Base-by-base conservation (phyloP, 2,113 vertebrate genomes). In the Syngnathus floridae region DNA sequence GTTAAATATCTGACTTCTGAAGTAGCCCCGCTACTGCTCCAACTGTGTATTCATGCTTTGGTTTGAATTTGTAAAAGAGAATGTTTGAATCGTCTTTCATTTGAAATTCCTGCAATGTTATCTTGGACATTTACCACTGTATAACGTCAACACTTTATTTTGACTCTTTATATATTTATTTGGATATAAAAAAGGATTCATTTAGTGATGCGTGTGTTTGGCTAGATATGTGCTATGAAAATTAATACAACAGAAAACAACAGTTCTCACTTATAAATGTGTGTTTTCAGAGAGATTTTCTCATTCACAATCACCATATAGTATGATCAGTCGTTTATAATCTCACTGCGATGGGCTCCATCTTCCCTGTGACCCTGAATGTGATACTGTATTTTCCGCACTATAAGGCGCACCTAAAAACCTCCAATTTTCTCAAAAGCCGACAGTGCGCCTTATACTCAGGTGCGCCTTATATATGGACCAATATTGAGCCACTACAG, bases 1-100 rank as follows among this genome's bases (percentile, higher is more conserved):
- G 61, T 36, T 73, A 51, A 41, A 58, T 67, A 51, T 8, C 41
- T 11, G 54, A 56, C 56, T 63, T 72, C 54, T 49, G 78, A 65
- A 73, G 72, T 6, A 48, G 62, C 61, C 41, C 71, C 51, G 73
- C 46, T 71, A 40, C 70, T 70, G 56, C 58, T 69, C 64, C 26
- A 64, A 41, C 62, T 55, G 70, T 68, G 76, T 78, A 66, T 83
- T 72, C 57, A 45, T 55, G 57, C n/a, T 69, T 67, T 63, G 56
- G 61, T 78, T 65, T 57, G 31, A 67, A 64, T 70, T 45, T 52
- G 67, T 55, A 31, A 41, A 58, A 52, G 54, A 71, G 63, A 26
- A 16, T 57, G 16, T 36, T 13, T 0, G 0, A 16, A 35, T 17
- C 8, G 19, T 49, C 48, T 51, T 51, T 10, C 7, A 57, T 35